Base-by-base conservation (phyloP, 1,140 invertebrate genomes). In the Bombus impatiens region DNA sequence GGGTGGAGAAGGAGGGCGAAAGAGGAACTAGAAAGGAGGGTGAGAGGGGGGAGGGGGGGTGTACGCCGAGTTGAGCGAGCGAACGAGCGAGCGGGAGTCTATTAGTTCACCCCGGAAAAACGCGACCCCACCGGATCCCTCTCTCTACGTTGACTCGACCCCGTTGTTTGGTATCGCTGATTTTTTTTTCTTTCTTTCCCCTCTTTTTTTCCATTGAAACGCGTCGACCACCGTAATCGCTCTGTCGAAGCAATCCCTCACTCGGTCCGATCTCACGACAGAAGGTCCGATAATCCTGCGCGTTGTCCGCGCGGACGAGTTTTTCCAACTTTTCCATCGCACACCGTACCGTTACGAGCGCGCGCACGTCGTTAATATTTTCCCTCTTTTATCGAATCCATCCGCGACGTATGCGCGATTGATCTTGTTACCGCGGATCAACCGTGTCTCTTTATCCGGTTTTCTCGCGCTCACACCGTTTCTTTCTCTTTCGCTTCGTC, bases 41-140 rank as follows among this genome's bases (percentile, higher is more conserved):
- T 44, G 87, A 87, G 86, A 3, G 35, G 32, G 35, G 57, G 59
- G 62, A 65, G 88, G 87, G 82, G 82, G 87, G 88, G 91, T 87
- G 84, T 67, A 84, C 86, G 89, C 84, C 77, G 89, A 93, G 89
- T 88, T 90, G 74, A 90, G 87, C 88, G 88, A 87, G 81, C 88
- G 89, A 88, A 82, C 86, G 85, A 89, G 82, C 90, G 89, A 89
- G 87, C 78, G 91, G 85, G 91, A 94, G 94, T 94, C 92, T 95
- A 94, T 94, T 95, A 94, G 94, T 93, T 94, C 87, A 92, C 88
- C 91, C 91, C 90, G 91, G 92, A 92, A 94, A 95, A 94, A 94
- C 93, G 91, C 92, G 90, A 93, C 91, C 92, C 92, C 92, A 77
- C 90, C 77, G 78, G 68, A 88, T 81, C 86, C 87, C 82, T 86